Conservation (phyloP, 2,797 vertebrate species). For the Coracias cyanogaster region DNA sequence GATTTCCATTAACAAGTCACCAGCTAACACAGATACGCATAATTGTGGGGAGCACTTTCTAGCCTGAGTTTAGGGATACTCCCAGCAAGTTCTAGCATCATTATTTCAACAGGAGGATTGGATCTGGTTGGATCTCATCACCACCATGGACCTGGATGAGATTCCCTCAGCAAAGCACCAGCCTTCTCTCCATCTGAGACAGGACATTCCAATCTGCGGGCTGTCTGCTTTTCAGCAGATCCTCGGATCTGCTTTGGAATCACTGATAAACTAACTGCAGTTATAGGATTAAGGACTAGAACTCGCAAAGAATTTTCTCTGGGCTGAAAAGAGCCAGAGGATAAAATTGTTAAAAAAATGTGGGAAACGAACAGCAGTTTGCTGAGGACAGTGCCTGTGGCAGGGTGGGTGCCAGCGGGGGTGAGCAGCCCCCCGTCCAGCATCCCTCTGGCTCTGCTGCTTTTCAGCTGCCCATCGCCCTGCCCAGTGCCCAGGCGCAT, state of each 20-base stretch:
- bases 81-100: not conserved
- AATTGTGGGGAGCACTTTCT: not conserved
- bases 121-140: not conserved
- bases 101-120: not conserved
- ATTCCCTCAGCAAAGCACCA: not conserved
- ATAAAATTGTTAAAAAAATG: constrained; percentile 7
- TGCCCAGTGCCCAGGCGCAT: not conserved
- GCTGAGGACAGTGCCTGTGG: not conserved
- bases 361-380: not conserved
- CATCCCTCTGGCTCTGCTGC: not conserved
- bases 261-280: not conserved
- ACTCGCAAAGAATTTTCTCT: not conserved
- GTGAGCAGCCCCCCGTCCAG: not conserved
- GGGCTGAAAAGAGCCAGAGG: not conserved
- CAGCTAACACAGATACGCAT: not conserved
- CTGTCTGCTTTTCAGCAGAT: not conserved
- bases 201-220: not conserved
- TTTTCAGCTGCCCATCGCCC: not conserved
- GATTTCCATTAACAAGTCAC: not conserved
- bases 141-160: not conserved
- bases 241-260: not conserved
- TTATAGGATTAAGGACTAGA: not conserved
- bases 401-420: not conserved
- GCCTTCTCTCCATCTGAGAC: not conserved
- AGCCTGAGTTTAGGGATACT: not conserved